Percentiles rank a stretch among this genome's conserved stretches.
Evolutionary conservation across 2,888 invertebrate species (phyloP).

Genomic region (Carabus problematicus): DNA sequence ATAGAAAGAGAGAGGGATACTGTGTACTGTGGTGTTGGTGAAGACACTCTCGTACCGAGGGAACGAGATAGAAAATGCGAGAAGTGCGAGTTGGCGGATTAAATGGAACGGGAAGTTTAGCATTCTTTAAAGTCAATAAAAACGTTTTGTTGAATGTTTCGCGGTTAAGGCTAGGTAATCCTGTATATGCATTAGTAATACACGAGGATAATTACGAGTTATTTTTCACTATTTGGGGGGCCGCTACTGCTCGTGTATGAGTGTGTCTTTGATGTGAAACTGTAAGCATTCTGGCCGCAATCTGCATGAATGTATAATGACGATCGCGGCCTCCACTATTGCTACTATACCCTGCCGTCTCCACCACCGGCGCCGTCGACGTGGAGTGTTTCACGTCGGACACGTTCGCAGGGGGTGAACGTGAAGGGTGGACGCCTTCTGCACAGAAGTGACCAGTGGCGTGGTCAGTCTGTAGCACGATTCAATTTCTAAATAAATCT

Average conservation of each 20-base stretch:
- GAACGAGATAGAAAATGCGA: too few relatives aligned
- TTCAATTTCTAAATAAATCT: too few relatives aligned
- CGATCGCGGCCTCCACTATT: neutral
- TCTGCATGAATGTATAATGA: constrained; percentile 38
- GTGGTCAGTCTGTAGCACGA: neutral
- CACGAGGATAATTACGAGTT: constrained; percentile 1
- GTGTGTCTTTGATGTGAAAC: neutral
- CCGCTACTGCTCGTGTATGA: constrained; percentile 1
- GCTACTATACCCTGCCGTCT: too few relatives aligned
- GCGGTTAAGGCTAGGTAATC: constrained; percentile 2
- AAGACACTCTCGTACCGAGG: too few relatives aligned
- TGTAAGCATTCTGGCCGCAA: constrained; percentile 21
- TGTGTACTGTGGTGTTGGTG: too few relatives aligned
- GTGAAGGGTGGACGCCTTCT: neutral
- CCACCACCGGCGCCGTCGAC: constrained; percentile 1
- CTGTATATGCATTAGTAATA: constrained; percentile 1
- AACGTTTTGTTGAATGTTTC: constrained; percentile 18
- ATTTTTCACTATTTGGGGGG: neutral
- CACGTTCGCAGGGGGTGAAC: constrained; percentile 14
- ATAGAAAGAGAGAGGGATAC: too few relatives aligned
- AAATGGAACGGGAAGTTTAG: neutral
- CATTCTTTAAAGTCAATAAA: constrained; percentile 27
- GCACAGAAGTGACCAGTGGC: constrained; percentile 5
- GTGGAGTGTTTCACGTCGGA: constrained; percentile 17
- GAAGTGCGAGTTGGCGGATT: too few relatives aligned